A percentile compares a stretch with the other conserved stretches of the same genome.
These are phyloP conservation scores for Capreolus pygargus DNA, from an alignment of 2,113 vertebrate species.

Conservation along the genomic window DNA sequence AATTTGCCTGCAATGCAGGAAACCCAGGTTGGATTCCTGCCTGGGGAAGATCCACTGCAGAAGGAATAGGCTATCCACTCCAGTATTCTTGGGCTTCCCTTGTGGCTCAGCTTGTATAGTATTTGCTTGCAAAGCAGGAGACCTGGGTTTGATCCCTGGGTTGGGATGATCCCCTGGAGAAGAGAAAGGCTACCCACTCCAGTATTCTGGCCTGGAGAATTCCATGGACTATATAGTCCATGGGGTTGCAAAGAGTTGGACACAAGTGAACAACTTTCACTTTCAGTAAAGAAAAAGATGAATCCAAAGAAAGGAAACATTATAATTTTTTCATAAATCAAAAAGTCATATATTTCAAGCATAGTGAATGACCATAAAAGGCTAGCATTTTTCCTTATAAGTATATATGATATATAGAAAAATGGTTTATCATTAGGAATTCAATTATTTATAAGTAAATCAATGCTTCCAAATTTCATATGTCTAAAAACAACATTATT, in stretches of 20 bases:
- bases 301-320: background rate
- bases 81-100: background rate
- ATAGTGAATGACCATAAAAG: background rate
- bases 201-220: background rate
- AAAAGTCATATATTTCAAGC: background rate
- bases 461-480: background rate
- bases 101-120: background rate
- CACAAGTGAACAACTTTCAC: background rate
- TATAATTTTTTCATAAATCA: background rate
- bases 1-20: background rate
- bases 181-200: background rate
- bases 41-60: background rate
- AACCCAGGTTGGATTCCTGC: background rate
- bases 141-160: background rate
- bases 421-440: slow-evolving; percentile 27
- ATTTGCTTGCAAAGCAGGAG: fast-evolving
- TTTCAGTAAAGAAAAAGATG: background rate
- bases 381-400: background rate
- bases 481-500: background rate
- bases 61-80: background rate
- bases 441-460: slow-evolving; percentile 34
- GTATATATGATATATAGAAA: background rate
- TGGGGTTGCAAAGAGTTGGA: fast-evolving
- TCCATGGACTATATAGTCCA: background rate
- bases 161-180: background rate